A percentile compares a stretch with the other conserved stretches of the same genome.
phyloP scores from a whole-genome alignment of 2,113 vertebrate genomes.

The Cacatua alba region DNA sequence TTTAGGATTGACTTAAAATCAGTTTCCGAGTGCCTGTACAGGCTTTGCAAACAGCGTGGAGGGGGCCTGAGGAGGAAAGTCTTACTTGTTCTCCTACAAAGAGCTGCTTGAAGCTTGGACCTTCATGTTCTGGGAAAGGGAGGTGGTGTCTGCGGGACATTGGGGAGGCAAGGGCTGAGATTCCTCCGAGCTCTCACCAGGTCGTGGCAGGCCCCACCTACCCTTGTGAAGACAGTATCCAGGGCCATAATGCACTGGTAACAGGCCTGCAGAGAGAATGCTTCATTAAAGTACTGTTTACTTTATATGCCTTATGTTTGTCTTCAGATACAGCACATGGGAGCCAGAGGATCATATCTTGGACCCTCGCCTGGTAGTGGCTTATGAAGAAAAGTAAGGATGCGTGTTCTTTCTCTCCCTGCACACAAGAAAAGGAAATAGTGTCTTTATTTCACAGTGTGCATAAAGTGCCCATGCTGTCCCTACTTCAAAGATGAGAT shows the following conservation, averaged over 20 bases:
- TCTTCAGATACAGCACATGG: conserved; percentile 96
- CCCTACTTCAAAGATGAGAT: background rate
- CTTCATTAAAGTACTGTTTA: conserved; percentile 32
- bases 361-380: conserved; percentile 96
- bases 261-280: background rate
- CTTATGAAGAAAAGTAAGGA: conserved; percentile 97
- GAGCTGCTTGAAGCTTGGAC: background rate
- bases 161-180: background rate
- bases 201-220: background rate
- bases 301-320: conserved; percentile 51
- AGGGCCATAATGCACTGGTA: background rate
- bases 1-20: background rate
- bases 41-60: background rate
- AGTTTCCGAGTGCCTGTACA: background rate
- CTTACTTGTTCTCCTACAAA: background rate
- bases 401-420: background rate
- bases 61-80: background rate
- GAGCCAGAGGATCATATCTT: conserved; percentile 98
- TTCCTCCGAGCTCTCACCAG: conserved; percentile 15
- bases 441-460: background rate
- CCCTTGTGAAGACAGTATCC: background rate
- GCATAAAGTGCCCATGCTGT: background rate
- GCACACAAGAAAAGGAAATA: background rate
- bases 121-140: conserved; percentile 10
- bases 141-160: background rate